Conservation (phyloP, 2,113 vertebrate species). For the Grallaria varia region DNA sequence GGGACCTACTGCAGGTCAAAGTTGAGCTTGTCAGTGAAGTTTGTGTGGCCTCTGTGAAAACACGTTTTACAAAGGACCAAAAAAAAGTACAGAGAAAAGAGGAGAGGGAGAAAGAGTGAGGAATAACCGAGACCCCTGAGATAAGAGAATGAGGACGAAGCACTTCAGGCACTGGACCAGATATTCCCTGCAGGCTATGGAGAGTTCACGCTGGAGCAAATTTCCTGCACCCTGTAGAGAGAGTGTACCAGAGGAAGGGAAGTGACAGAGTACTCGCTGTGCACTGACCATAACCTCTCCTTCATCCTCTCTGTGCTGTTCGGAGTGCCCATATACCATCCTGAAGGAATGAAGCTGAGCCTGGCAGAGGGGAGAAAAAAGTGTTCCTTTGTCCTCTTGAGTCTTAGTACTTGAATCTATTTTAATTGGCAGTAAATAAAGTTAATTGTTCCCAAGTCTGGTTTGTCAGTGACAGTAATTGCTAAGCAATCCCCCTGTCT, state of each 20-base stretch:
- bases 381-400: background rate
- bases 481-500: background rate
- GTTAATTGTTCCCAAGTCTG: background rate
- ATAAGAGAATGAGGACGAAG: background rate
- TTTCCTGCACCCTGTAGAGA: background rate
- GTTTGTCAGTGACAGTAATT: background rate
- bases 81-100: background rate
- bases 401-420: background rate
- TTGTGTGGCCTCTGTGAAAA: background rate
- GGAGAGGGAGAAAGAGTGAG: background rate
- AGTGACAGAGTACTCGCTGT: rapidly evolving
- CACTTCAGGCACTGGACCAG: background rate
- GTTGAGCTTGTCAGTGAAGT: no score
- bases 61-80: background rate
- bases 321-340: background rate
- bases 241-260: background rate
- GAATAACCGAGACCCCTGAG: background rate
- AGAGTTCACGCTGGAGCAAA: background rate
- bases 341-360: background rate
- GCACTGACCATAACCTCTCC: background rate
- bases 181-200: background rate
- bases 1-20: background rate
- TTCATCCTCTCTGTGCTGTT: background rate
- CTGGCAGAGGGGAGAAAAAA: background rate
- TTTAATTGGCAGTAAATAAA: background rate